Evolutionary conservation across 2,113 vertebrate genomes (phyloP).

Genomic region (Hassar affinis): DNA sequence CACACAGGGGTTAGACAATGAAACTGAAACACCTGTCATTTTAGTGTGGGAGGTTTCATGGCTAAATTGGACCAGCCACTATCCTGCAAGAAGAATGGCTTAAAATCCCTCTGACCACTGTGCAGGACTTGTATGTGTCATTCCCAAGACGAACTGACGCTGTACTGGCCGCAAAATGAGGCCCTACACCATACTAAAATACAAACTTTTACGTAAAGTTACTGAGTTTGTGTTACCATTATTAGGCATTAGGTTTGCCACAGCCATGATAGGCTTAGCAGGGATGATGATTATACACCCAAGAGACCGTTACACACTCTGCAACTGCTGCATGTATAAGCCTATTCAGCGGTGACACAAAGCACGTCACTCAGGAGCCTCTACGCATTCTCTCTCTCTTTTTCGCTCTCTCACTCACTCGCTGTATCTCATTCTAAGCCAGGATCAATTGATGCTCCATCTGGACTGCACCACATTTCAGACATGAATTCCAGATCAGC

Average conservation of each 20-base stretch:
- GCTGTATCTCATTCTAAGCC: neutral
- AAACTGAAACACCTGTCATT: too few relatives aligned
- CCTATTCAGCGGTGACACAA: constrained; percentile 31
- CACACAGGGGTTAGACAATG: too few relatives aligned
- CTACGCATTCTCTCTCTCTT: neutral
- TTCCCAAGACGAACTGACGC: too few relatives aligned
- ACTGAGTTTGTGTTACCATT: neutral
- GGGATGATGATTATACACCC: constrained; percentile 2
- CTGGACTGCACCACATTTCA: neutral
- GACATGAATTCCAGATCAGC: constrained; percentile 10
- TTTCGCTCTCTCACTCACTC: neutral
- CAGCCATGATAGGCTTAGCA: neutral
- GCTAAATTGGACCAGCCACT: too few relatives aligned
- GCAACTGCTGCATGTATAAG: neutral
- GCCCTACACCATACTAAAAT: too few relatives aligned
- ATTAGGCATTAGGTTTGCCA: neutral
- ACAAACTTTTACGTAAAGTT: too few relatives aligned
- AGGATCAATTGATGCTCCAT: neutral
- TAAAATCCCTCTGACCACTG: too few relatives aligned
- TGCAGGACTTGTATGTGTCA: too few relatives aligned
- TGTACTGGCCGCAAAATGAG: too few relatives aligned
- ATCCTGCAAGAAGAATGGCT: too few relatives aligned
- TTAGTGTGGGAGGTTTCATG: too few relatives aligned
- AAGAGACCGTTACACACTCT: constrained; percentile 9
- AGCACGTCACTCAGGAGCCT: neutral